These are phyloP conservation scores for Tetramorium parvispinum DNA, from an alignment of 1,140 invertebrate species.

Conservation along the genomic window DNA sequence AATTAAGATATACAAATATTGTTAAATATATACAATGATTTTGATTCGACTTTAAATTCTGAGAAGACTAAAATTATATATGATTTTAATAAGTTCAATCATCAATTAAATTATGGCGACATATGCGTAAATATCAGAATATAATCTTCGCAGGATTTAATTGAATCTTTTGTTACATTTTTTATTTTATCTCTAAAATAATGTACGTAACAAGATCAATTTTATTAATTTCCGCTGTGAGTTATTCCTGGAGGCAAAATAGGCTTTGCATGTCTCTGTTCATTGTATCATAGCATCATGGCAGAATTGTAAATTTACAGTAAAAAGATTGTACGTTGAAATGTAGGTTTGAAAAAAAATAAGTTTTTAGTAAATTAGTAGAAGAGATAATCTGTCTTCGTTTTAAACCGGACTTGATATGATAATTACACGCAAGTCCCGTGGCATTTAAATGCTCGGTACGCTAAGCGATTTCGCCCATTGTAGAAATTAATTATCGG, in stretches of 20 bases:
- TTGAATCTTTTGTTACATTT: neutral
- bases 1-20: neutral
- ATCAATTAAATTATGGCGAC: neutral
- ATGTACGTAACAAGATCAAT: neutral
- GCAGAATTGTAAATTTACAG: neutral
- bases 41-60: neutral
- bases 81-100: neutral
- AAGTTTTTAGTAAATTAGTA: neutral
- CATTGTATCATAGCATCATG: neutral
- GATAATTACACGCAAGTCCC: conserved; percentile 11
- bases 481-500: conserved; percentile 38
- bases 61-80: neutral
- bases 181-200: neutral
- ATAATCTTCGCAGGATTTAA: neutral
- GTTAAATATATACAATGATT: neutral
- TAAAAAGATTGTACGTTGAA: neutral
- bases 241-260: neutral
- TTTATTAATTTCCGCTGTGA: neutral
- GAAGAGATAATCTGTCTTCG: conserved; percentile 29
- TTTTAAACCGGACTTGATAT: conserved; percentile 40
- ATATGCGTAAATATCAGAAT: neutral
- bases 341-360: conserved; percentile 46
- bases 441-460: conserved; percentile 42
- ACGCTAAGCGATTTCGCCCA: conserved; percentile 38
- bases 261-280: neutral